A percentile compares a stretch with the other conserved stretches of the same genome.
Conservation (phyloP, 2,888 invertebrate genomes). For the Aelia acuminata region DNA sequence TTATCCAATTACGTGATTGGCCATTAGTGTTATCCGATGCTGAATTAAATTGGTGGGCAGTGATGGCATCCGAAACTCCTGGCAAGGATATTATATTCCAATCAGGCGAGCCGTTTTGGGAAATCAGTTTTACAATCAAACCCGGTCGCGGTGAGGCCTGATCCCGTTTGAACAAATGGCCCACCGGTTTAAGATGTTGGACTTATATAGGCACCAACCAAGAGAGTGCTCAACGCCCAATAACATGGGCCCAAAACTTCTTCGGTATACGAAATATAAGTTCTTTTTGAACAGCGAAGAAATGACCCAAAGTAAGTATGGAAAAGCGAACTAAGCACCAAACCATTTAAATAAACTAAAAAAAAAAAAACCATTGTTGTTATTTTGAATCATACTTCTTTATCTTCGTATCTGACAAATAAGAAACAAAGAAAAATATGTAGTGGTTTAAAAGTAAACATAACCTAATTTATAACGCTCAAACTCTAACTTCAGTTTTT, state of each 20-base stretch:
- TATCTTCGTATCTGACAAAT: too few relatives aligned
- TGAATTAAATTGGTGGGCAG: background rate
- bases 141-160: background rate
- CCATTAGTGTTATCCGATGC: constrained; percentile 23
- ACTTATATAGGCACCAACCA: background rate
- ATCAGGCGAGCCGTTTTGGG: constrained; percentile 20
- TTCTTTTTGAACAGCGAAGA: background rate
- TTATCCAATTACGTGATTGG: background rate
- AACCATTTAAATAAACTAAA: too few relatives aligned
- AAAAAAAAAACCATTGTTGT: too few relatives aligned
- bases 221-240: background rate
- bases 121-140: constrained; percentile 36
- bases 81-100: constrained; percentile 26
- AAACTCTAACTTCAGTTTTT: too few relatives aligned
- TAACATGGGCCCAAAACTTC: background rate
- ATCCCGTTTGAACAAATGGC: background rate
- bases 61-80: constrained; percentile 1
- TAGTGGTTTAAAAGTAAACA: too few relatives aligned
- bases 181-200: background rate
- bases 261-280: background rate
- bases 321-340: too few relatives aligned
- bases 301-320: background rate
- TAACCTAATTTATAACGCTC: too few relatives aligned
- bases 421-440: too few relatives aligned
- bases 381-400: too few relatives aligned